These are phyloP conservation scores for Rosalia funebris DNA, from an alignment of 2,888 invertebrate species.

Conservation along the genomic window DNA sequence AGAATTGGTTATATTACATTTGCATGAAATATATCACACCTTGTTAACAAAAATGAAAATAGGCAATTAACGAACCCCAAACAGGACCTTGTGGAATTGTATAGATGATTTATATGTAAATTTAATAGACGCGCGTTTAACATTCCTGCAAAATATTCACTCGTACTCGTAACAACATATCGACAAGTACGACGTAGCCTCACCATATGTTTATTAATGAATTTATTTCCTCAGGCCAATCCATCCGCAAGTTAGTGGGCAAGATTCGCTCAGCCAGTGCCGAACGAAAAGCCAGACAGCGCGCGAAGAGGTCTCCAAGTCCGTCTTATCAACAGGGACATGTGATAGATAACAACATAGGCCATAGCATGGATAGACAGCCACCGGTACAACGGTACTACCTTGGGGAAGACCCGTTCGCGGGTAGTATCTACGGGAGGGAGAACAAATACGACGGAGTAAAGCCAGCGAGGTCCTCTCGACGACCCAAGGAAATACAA, in stretches of 20 bases:
- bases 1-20: too few relatives aligned
- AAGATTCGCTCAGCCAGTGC: slow-evolving; percentile 82
- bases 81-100: background rate
- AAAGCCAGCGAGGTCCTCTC: slow-evolving; percentile 63
- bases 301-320: slow-evolving; percentile 70
- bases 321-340: slow-evolving; percentile 68
- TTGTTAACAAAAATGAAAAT: background rate
- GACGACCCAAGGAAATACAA: slow-evolving; percentile 57
- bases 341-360: slow-evolving; percentile 67
- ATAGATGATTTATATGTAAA: background rate
- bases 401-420: slow-evolving; percentile 87
- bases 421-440: slow-evolving; percentile 82
- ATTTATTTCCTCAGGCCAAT: slow-evolving; percentile 72
- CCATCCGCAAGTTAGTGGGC: slow-evolving; percentile 82
- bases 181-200: slow-evolving; percentile 18
- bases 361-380: slow-evolving; percentile 52
- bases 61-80: too few relatives aligned
- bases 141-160: slow-evolving; percentile 14
- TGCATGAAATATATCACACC: background rate
- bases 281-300: slow-evolving; percentile 68
- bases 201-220: slow-evolving; percentile 23
- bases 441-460: slow-evolving; percentile 84
- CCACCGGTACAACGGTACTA: slow-evolving; percentile 70
- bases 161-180: slow-evolving; percentile 6
- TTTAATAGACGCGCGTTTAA: background rate